A percentile compares a stretch with the other conserved stretches of the same genome.
Conservation (phyloP, 2,888 invertebrate species). For the Lycaena phlaeas region DNA sequence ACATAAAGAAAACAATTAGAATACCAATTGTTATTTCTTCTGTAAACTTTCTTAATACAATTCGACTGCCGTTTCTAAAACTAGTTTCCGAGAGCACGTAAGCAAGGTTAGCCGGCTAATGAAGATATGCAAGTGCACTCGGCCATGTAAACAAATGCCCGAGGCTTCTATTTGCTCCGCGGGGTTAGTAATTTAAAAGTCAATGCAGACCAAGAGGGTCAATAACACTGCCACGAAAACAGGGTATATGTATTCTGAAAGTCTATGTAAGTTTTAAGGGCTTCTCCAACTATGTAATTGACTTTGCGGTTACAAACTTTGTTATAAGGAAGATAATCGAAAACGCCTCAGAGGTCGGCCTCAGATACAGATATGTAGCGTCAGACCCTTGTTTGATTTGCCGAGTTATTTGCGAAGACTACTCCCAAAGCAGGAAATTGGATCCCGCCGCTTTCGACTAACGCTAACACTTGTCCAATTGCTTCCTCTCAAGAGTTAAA, state of each 20-base stretch:
- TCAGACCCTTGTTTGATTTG: slow-evolving; percentile 69
- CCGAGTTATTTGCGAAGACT: slow-evolving; percentile 71
- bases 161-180: slow-evolving; percentile 63
- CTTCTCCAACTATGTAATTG: slow-evolving; percentile 74
- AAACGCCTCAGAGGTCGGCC: slow-evolving; percentile 69
- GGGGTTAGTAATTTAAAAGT: slow-evolving; percentile 74
- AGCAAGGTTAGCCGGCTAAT: slow-evolving; percentile 36
- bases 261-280: slow-evolving; percentile 72
- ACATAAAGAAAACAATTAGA: too few species aligned
- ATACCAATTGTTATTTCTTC: too few species aligned
- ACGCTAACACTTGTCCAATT: slow-evolving; percentile 60
- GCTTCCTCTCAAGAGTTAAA: slow-evolving; percentile 48
- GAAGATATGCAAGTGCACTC: slow-evolving; percentile 68
- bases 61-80: too few species aligned
- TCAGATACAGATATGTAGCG: slow-evolving; percentile 65
- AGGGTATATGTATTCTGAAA: slow-evolving; percentile 70
- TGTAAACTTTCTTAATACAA: too few species aligned
- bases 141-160: slow-evolving; percentile 60
- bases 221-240: slow-evolving; percentile 53
- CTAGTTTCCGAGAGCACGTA: too few species aligned
- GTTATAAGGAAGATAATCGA: slow-evolving; percentile 68
- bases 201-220: slow-evolving; percentile 54
- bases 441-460: slow-evolving; percentile 41
- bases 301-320: slow-evolving; percentile 70
- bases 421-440: slow-evolving; percentile 63